These are phyloP conservation scores for Melanchra persicariae DNA, from an alignment of 2,888 invertebrate genomes.

Conservation along the genomic window DNA sequence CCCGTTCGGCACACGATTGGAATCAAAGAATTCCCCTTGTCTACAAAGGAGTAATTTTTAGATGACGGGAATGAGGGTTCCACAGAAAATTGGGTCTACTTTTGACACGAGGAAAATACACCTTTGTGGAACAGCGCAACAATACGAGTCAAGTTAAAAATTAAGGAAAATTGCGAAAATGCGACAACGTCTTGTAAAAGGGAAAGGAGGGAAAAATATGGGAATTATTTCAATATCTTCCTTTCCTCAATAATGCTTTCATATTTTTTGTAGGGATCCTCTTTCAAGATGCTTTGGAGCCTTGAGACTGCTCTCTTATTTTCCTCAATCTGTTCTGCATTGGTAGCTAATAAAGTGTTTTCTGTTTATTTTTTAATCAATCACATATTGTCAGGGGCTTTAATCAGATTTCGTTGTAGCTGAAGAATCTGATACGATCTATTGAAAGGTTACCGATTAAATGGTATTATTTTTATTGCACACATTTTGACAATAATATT, in stretches of 20 bases:
- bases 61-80: conserved; percentile 34
- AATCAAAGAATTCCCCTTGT: conserved; percentile 38
- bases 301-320: not conserved
- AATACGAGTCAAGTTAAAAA: conserved; percentile 50
- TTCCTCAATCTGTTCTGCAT: not conserved
- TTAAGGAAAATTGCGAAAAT: conserved; percentile 42
- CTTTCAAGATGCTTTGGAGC: conserved; percentile 10
- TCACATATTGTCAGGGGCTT: not conserved
- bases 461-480: too few relatives aligned
- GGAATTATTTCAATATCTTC: conserved; percentile 12
- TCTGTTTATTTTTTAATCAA: not conserved
- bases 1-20: conserved; percentile 5
- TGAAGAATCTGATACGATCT: not conserved
- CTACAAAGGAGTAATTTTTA: conserved; percentile 50
- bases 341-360: not conserved
- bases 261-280: conserved; percentile 24
- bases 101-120: conserved; percentile 42
- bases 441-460: too few relatives aligned
- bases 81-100: conserved; percentile 40
- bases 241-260: conserved; percentile 25
- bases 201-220: conserved; percentile 28
- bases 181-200: conserved; percentile 12
- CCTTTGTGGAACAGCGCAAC: conserved; percentile 47
- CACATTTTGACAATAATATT: not conserved
- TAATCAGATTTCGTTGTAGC: not conserved